Evolutionary conservation across 2,888 invertebrate genomes (phyloP), one percentile per base, ranked within the genome.

Genomic region (Pristionchus fissidentatus): DNA sequence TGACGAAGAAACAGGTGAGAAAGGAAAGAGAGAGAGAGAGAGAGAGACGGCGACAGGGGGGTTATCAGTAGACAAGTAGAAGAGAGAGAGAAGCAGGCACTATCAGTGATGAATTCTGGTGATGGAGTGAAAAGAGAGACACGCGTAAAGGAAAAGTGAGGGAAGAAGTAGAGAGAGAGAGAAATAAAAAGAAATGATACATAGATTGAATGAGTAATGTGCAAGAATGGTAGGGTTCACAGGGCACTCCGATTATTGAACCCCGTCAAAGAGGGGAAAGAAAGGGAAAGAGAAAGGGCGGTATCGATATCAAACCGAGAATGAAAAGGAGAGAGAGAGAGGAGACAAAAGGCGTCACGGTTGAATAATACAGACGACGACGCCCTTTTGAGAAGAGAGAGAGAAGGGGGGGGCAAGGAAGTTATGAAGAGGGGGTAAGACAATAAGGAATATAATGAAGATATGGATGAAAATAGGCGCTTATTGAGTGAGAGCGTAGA

Each of bases 201-300:
- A n/a, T 49, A 49, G 49, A 49, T 15, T 15, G 49, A 49, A 49
- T 15, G 49, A 49, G 19, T 10, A 49, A 49, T 15, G 49, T 10
- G 19, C 10, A 15, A 19, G 49, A 49, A 49, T 10, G 19, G 19
- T 10, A 49, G 19, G 19, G 10, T 15, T 49, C 10, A 49, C 49
- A 49, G 19, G 49, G 19, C 13, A 49, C 10, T 10, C 10, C 13
- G 49, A 49, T 15, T 49, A 55, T 32, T 19, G 55, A n/a, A 15
- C 29, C 29, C 52, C 35, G 52, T 26, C 32, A 41, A 38, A 62
- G 83, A 32, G n/a, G 57, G 62, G 41, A 38, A 1, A n/a, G 41
- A 4, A 62, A 78, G 49, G 62, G 60, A 29, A 62, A 38, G 52
- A 77, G 26, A 73, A 73, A 73, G 73, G 46, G 73, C 46, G 73